Evolutionary conservation across 1,140 invertebrate species (phyloP).

Genomic region (Lasaia peninsularis): DNA sequence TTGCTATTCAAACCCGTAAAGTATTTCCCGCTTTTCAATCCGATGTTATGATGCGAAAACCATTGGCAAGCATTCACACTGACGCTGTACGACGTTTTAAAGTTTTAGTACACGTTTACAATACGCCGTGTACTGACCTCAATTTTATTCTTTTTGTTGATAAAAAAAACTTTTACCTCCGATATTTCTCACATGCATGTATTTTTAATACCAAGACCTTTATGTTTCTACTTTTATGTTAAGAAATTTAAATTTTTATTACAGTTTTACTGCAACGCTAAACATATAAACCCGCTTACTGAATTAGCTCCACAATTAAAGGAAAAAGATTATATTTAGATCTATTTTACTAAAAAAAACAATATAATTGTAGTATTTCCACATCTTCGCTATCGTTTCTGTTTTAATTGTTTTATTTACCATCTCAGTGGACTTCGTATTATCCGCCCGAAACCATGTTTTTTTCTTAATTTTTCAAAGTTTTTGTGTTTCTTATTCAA

Average conservation of each 20-base stretch:
- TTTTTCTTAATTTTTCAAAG: too few species aligned
- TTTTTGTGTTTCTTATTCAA: too few species aligned
- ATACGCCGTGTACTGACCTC: slow-evolving; percentile 28
- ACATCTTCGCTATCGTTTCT: too few species aligned
- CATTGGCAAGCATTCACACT: slow-evolving; percentile 26
- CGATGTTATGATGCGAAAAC: slow-evolving; percentile 47
- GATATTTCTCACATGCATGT: slow-evolving; percentile 12
- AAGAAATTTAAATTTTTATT: background rate
- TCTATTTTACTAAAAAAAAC: too few species aligned
- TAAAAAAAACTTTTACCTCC: slow-evolving; percentile 26
- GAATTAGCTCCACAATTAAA: too few species aligned
- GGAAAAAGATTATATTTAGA: too few species aligned
- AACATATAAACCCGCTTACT: too few species aligned
- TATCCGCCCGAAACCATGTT: too few species aligned
- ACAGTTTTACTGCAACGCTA: too few species aligned
- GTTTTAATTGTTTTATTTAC: too few species aligned
- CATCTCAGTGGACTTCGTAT: too few species aligned
- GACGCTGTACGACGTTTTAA: slow-evolving; percentile 22
- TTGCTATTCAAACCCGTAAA: slow-evolving; percentile 24
- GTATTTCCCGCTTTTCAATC: background rate
- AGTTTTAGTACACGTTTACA: slow-evolving; percentile 35
- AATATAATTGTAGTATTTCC: too few species aligned
- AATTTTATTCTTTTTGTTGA: slow-evolving; percentile 27
- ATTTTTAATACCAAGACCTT: background rate
- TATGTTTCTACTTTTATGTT: background rate